Percentiles rank a stretch among this genome's conserved stretches.
Evolutionary conservation across 2,888 invertebrate species (phyloP).

Genomic region (Phymatocera aterrima): DNA sequence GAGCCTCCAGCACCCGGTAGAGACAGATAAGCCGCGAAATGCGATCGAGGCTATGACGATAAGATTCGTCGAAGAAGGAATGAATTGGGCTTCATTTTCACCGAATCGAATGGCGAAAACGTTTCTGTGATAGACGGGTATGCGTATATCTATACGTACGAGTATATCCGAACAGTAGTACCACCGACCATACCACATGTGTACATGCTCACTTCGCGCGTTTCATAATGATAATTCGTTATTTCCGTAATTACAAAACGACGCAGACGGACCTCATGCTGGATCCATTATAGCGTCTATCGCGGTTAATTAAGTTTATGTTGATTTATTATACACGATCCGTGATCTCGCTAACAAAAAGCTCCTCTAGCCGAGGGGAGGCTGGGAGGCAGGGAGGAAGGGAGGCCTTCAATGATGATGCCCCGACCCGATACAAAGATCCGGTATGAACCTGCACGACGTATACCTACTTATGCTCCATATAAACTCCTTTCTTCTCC

Average conservation of each 20-base stretch:
- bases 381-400: no score
- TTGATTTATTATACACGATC: slow-evolving; percentile 65
- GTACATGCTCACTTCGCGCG: background rate
- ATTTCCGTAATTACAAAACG: slow-evolving; percentile 65
- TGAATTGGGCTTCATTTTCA: no score
- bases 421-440: slow-evolving; percentile 41
- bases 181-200: no score
- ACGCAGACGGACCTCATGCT: slow-evolving; percentile 67
- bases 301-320: slow-evolving; percentile 68
- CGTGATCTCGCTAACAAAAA: slow-evolving; percentile 13
- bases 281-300: slow-evolving; percentile 64
- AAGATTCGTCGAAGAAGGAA: no score
- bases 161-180: no score
- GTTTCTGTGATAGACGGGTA: no score
- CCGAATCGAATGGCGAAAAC: no score
- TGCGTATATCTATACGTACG: no score
- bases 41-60: no score
- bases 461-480: slow-evolving; percentile 7
- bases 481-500: slow-evolving; percentile 7
- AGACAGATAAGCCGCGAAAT: no score
- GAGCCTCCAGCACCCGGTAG: no score
- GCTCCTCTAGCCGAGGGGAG: background rate
- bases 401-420: slow-evolving; percentile 41
- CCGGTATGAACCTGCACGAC: slow-evolving; percentile 20
- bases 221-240: slow-evolving; percentile 52